Conservation (phyloP, 2,113 vertebrate species). For the Paratilapia polleni region DNA sequence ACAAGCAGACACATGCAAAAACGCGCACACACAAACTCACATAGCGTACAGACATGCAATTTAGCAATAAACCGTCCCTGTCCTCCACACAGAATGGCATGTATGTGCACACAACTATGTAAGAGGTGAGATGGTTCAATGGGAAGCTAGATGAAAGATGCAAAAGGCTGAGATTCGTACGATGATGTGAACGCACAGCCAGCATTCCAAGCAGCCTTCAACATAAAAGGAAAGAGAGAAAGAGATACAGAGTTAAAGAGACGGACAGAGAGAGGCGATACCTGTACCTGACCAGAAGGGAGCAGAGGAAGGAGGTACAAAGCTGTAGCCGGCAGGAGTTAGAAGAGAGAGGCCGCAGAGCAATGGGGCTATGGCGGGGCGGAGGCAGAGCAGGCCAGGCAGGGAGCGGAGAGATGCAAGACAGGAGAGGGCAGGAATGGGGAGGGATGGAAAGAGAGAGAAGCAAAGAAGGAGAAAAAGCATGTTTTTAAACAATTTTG, state of each 20-base stretch:
- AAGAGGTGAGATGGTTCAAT: slow-evolving; percentile 5
- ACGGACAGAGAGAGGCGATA: slow-evolving; percentile 84
- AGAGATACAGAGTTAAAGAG: slow-evolving; percentile 18
- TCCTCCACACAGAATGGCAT: not conserved
- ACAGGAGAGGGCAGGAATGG: slow-evolving; percentile 14
- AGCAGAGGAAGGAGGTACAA: slow-evolving; percentile 96
- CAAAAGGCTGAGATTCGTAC: slow-evolving; percentile 20
- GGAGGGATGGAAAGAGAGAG: slow-evolving; percentile 51
- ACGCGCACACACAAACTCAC: not conserved
- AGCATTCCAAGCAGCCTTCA: slow-evolving; percentile 50
- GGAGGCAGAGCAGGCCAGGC: slow-evolving; percentile 69
- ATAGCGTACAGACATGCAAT: slow-evolving; percentile 31
- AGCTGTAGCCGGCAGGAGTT: slow-evolving; percentile 96
- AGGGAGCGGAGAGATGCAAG: slow-evolving; percentile 71
- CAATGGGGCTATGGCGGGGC: slow-evolving; percentile 90
- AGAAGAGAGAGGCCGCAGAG: slow-evolving; percentile 97
- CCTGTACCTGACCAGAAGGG: slow-evolving; percentile 99
- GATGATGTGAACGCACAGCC: slow-evolving; percentile 29
- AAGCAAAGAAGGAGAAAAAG: slow-evolving; percentile 83
- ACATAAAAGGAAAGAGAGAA: slow-evolving; percentile 24
- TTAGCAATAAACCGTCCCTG: not conserved
- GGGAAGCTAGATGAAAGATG: slow-evolving; percentile 1
- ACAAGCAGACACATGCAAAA: slow-evolving; percentile 2
- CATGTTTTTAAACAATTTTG: slow-evolving; percentile 74
- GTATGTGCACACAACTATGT: not conserved